Conservation (phyloP, 2,113 vertebrate species). For the Pedetes capensis region DNA sequence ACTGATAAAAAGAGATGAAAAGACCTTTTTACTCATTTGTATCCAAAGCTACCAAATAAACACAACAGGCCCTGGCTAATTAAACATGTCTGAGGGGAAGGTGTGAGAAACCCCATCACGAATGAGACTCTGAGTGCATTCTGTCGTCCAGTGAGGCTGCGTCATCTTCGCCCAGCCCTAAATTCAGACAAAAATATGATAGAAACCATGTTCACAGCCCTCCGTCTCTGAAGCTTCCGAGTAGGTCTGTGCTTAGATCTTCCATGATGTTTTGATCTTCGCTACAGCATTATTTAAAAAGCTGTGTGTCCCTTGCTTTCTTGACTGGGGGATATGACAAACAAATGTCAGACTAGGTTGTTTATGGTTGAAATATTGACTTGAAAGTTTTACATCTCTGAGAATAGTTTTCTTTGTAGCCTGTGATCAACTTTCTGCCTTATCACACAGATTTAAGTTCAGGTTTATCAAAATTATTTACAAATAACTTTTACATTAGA, state of each 20-base stretch:
- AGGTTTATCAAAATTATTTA: not conserved
- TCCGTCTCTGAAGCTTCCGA: not conserved
- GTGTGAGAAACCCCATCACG: not conserved
- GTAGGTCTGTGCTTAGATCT: not conserved
- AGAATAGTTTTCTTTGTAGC: not conserved
- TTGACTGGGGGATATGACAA: not conserved
- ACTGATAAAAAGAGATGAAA: constrained; percentile 72
- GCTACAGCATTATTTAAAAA: not conserved
- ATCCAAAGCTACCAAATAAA: constrained; percentile 48
- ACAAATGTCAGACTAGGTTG: not conserved
- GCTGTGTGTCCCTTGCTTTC: not conserved
- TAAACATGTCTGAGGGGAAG: constrained; percentile 37
- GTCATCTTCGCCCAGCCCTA: not conserved
- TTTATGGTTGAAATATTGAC: not conserved
- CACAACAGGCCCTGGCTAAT: constrained; percentile 54
- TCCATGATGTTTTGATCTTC: not conserved
- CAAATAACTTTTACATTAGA: not conserved
- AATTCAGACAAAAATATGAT: not conserved
- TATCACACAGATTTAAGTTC: not conserved
- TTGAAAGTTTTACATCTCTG: not conserved
- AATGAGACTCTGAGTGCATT: not conserved
- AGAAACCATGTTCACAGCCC: not conserved
- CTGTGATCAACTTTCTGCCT: not conserved
- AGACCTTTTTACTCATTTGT: constrained; percentile 51
- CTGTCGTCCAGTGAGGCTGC: not conserved